Evolutionary conservation across 2,888 invertebrate species (phyloP), one percentile per base, ranked within the genome.

Genomic region (Pardosa pseudoannulata): DNA sequence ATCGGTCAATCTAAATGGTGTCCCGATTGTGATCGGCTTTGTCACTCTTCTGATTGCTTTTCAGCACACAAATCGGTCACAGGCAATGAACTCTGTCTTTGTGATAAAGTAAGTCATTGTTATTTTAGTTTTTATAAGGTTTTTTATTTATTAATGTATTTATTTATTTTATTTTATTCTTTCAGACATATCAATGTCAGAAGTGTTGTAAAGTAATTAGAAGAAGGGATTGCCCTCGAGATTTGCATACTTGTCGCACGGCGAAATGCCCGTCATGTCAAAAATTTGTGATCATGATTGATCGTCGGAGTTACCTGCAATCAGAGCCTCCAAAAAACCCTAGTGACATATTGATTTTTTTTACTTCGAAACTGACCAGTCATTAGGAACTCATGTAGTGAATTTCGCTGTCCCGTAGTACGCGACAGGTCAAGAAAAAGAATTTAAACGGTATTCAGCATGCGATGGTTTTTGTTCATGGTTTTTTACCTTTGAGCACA

Each of bases 391-490:
- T 9, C 81, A 74, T 31, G 16, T 23, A 0, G 81, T 74, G 1
- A 81, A 81, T 19, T 67, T 74, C 19, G 74, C 31, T 0, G 74
- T 80, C 0, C 23, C 46, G 0, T 73, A 80, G 28, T 65, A 73
- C 7, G 7, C 13, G 1, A 31, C 72, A 27, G 80, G 80, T 0
- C 11, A 6, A 1, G 73, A 80, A 9, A 6, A 41, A n/a, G n/a
- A n/a, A n/a, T n/a, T n/a, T n/a, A n/a, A n/a, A n/a, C n/a, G n/a
- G n/a, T n/a, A n/a, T n/a, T n/a, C n/a, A n/a, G n/a, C n/a, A n/a
- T n/a, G n/a, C n/a, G n/a, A n/a, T n/a, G n/a, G n/a, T n/a, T n/a
- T n/a, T n/a, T 73, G 0, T 80, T 72, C 29, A 7, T 32, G n/a
- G 79, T 65, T 6, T 65, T 31, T n/a, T n/a, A n/a, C n/a, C n/a